A percentile compares a stretch with the other conserved stretches of the same genome.
Conservation (phyloP, 2,888 invertebrate species). For the Eupithecia dodoneata region DNA sequence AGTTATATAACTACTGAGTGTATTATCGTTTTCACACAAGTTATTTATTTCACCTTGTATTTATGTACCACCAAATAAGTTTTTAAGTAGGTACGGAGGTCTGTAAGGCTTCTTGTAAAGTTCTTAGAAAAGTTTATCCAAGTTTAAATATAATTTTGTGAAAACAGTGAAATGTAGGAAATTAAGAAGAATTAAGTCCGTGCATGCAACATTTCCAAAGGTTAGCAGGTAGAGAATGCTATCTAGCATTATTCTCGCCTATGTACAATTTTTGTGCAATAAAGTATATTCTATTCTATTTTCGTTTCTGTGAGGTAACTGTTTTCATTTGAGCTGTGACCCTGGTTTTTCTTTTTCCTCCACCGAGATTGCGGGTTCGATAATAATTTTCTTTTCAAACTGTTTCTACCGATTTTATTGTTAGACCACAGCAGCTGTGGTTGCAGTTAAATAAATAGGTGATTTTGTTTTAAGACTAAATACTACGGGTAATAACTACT, state of each 20-base stretch:
- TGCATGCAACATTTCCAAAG: neutral
- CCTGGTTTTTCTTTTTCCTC: constrained; percentile 22
- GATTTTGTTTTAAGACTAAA: neutral
- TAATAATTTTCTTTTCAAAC: constrained; percentile 33
- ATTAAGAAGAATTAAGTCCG: too few species aligned
- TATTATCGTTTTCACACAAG: too few species aligned
- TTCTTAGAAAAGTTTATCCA: too few species aligned
- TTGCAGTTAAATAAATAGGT: neutral
- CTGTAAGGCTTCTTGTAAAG: too few species aligned
- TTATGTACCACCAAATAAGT: too few species aligned
- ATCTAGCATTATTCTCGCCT: too few species aligned
- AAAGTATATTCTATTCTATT: too few species aligned
- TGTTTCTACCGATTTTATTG: constrained; percentile 27
- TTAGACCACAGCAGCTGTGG: neutral
- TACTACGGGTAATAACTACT: neutral
- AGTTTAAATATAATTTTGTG: neutral
- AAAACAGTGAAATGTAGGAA: neutral
- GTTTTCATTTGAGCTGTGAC: constrained; percentile 12
- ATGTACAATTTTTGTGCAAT: too few species aligned
- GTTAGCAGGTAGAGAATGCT: too few species aligned
- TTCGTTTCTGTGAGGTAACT: neutral
- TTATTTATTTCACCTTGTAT: too few species aligned
- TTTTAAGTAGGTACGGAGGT: too few species aligned
- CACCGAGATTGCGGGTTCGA: constrained; percentile 27
- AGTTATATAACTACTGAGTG: too few species aligned